Evolutionary conservation across 2,797 vertebrate species (phyloP), one percentile per base, ranked within the genome.

Genomic region (Acestrorhynchus altus): DNA sequence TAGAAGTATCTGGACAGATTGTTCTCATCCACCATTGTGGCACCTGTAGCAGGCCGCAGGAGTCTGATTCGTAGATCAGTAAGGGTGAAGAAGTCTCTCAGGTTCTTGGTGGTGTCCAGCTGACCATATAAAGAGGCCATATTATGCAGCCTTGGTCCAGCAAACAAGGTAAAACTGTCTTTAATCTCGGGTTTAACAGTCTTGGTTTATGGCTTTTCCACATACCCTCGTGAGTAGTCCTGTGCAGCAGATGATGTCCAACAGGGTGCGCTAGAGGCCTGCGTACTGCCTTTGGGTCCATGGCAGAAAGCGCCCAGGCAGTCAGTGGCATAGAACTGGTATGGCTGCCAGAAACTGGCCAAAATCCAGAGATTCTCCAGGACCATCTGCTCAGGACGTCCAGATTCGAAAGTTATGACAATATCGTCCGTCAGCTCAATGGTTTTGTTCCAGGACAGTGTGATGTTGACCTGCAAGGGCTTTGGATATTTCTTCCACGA

Each of bases 181-280:
- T 98, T 99, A 90, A 99, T 98, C 92, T 99, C 98, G 26, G 99
- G 99, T 85, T 96, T 96, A 79, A 99, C 96, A 4, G 96, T 98
- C 91, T 99, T 99, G 85, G n/a, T n/a, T n/a, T n/a, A n/a, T 96
- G 97, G 31, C 97, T 93, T 86, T 98, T 96, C 94, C 93, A 95
- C 86, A 95, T 99, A 99, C 49, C 97, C 96, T 0, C 95, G 94
- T 9, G 97, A 99, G 86, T 99, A 99, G 82, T 98, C 96, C 92
- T 99, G 97, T 0, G 98, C 99, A n/a, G 91, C 98, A 99, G 93
- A 99, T 98, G 85, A 99, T 97, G 92, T 98, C 97, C 86, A 99
- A 91, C 81, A 98, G 95, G 0, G 96, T 96, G 46, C 94, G 93
- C 88, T n/a, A n/a, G n/a, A n/a, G n/a, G n/a, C n/a, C n/a, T 97